Evolutionary conservation across 2,888 invertebrate species (phyloP), one percentile per base, ranked within the genome.

Genomic region (Lasioglossum calceatum): DNA sequence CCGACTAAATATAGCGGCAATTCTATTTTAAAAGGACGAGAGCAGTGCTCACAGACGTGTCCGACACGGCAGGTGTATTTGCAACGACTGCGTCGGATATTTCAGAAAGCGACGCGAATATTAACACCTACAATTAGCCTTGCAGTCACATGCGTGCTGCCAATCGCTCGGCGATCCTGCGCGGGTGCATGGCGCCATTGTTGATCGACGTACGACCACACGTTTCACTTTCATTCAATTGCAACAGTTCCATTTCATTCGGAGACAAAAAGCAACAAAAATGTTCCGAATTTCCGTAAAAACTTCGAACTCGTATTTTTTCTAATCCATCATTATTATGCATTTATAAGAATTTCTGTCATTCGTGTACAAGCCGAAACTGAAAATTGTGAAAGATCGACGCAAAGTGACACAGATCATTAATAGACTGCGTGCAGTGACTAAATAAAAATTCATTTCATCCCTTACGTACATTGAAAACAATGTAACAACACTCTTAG

Each of bases 1-100:
- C 93, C 93, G 94, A 82, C 92, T 95, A 95, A 95, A 92, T 93
- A 93, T 95, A 95, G 92, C 79, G 83, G 88, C 86, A 93, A 93
- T 93, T 93, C 95, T 95, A 95, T 94, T 94, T 95, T 91, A 89
- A 92, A 73, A 27, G 47, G 86, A 91, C 86, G 71, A 67, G 81
- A 84, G 82, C 89, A 90, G 88, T 91, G 92, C 88, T 93, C 91
- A 92, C 90, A 92, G 91, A 90, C 89, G 82, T 73, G 83, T 85
- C 81, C 87, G 82, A 87, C 88, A 84, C 81, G 61, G 82, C 91
- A 90, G 88, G 89, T 92, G 91, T 88, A 90, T 92, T 93, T 90
- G 90, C 90, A 88, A 91, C 89, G 89, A 89, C 82, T 92, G 87
- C 89, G 85, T 91, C 84, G 90, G 92, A 92, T 93, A 92, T 92